phyloP scores from a whole-genome alignment of 2,888 invertebrate genomes.

The Amphipoea lucens region DNA sequence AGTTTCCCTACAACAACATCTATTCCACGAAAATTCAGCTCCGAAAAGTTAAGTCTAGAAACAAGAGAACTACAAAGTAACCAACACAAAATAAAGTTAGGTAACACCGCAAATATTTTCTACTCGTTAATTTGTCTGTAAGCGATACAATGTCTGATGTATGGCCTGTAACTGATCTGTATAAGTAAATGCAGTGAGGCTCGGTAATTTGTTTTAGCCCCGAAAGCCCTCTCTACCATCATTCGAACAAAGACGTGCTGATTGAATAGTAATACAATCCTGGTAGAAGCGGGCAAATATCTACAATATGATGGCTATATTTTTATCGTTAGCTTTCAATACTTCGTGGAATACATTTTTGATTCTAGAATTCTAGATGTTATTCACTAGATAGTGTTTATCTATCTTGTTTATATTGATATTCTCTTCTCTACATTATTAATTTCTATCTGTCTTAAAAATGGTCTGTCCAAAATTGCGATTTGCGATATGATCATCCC shows the following conservation, averaged over 20 bases:
- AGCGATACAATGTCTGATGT: constrained; percentile 78
- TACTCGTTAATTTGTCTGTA: constrained; percentile 79
- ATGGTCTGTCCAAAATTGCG: neutral
- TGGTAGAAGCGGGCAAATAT: constrained; percentile 72
- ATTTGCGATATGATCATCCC: neutral
- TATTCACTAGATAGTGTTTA: neutral
- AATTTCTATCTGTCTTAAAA: neutral
- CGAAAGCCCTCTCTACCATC: constrained; percentile 72
- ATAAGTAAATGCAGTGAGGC: constrained; percentile 78
- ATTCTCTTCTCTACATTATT: neutral
- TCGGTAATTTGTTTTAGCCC: constrained; percentile 78
- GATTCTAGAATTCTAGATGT: constrained; percentile 18
- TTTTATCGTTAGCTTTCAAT: constrained; percentile 48
- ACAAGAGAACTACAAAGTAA: constrained; percentile 42
- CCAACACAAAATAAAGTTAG: constrained; percentile 41
- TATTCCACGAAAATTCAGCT: constrained; percentile 33
- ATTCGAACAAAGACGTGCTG: constrained; percentile 79
- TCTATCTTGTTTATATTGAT: neutral
- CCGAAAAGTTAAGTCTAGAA: constrained; percentile 32
- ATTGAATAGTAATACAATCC: constrained; percentile 85
- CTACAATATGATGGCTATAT: constrained; percentile 45
- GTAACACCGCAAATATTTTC: constrained; percentile 74
- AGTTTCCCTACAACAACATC: constrained; percentile 36
- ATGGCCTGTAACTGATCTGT: constrained; percentile 73
- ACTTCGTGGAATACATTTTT: constrained; percentile 19